Evolutionary conservation across 1,140 invertebrate genomes (phyloP).

Genomic region (Goniozus legneri): DNA sequence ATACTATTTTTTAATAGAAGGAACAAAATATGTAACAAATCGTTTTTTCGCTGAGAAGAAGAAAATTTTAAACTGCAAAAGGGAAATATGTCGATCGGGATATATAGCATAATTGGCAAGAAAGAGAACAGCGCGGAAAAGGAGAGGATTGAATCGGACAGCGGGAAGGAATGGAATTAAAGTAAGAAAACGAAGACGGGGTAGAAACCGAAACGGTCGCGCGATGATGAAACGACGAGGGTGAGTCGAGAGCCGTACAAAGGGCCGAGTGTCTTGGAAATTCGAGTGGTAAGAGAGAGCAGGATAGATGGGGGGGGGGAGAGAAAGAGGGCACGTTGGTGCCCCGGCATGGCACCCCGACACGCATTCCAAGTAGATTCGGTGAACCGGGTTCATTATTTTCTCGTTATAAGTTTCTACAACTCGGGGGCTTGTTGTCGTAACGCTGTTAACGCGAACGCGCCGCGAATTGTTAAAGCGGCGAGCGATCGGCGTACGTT

Average conservation of each 20-base stretch:
- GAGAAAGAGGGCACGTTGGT: conserved; percentile 8
- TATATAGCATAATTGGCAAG: too few relatives aligned
- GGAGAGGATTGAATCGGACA: too few relatives aligned
- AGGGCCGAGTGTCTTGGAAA: conserved; percentile 7
- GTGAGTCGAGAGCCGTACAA: neutral
- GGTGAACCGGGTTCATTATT: conserved; percentile 51
- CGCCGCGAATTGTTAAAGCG: conserved; percentile 15
- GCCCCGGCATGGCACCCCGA: conserved; percentile 22
- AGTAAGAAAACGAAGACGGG: too few relatives aligned
- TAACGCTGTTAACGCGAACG: conserved; percentile 45
- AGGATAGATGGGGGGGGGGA: conserved; percentile 12
- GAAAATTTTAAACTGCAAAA: too few relatives aligned
- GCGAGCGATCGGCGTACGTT: neutral
- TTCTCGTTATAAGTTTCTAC: conserved; percentile 55
- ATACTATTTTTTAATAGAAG: too few relatives aligned
- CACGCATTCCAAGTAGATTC: conserved; percentile 44
- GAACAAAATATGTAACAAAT: too few relatives aligned
- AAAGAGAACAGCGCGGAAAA: too few relatives aligned
- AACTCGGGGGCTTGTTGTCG: conserved; percentile 52
- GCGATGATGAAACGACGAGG: neutral
- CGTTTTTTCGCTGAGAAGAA: too few relatives aligned
- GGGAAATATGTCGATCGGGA: too few relatives aligned
- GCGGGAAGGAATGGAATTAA: too few relatives aligned
- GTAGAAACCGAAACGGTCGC: conserved; percentile 5
- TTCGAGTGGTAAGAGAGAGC: too few relatives aligned